Evolutionary conservation across 1,140 invertebrate genomes (phyloP), one percentile per base, ranked within the genome.

Genomic region (Chironomus striatipennis): DNA sequence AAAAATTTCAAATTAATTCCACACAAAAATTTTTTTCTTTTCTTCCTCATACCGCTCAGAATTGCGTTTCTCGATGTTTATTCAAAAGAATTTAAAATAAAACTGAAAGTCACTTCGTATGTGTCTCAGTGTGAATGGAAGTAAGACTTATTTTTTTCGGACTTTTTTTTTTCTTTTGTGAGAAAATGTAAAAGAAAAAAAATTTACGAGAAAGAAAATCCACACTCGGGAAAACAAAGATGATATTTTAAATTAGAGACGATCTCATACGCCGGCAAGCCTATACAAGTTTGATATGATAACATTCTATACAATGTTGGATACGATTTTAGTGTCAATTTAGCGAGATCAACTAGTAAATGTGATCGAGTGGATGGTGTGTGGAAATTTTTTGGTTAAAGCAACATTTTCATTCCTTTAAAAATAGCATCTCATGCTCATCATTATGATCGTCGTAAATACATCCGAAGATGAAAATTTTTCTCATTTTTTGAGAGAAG

Each of bases 351-450:
- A 18, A 70, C 65, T 70, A 9, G 65, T 70, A 18, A 21, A 70
- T 70, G 65, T 10, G 65, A 70, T 70, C 65, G 18, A 70, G 65
- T 70, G 65, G n/a, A 18, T 70, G 65, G 65, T 20, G 65, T 70
- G 65, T 70, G 65, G 65, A 70, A 70, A 70, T 70, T 57, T 57
- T n/a, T 12, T 57, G 47, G n/a, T 10, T 10, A 57, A 57, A 34
- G 47, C 12, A 57, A 57, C 12, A 47, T 47, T 57, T 15, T 15
- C n/a, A n/a, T 15, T 57, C 47, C 12, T 57, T 12, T 57, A 57
- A 57, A 57, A 57, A 57, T 57, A 57, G 47, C 47, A 57, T 34
- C 47, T 57, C 47, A n/a, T 57, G 12, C n/a, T 57, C 47, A 34
- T 34, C 5, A 34, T 34, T 34, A 34, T 34, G 24, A 34, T 34